Percentiles rank a stretch among this genome's conserved stretches.
These are phyloP conservation scores for Crossocerus cetratus DNA, from an alignment of 2,888 invertebrate species.

Conservation along the genomic window DNA sequence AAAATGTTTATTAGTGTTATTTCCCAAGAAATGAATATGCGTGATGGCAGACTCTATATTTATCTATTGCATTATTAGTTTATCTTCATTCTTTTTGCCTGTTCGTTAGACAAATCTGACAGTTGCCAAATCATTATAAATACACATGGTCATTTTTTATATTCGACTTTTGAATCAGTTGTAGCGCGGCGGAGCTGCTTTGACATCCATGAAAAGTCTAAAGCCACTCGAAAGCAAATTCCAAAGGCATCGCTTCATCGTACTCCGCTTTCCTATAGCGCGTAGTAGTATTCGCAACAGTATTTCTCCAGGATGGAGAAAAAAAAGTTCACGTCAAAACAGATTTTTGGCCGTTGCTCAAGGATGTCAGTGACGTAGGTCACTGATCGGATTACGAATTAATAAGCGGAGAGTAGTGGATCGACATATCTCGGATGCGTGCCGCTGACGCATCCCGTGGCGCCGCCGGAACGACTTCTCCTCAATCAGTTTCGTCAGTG, in stretches of 20 bases:
- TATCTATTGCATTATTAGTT: too few species aligned
- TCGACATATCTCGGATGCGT: neutral
- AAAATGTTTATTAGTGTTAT: too few species aligned
- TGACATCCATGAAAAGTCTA: neutral
- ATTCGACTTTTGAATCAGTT: neutral
- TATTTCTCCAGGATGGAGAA: conserved; percentile 5
- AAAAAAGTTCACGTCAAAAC: conserved; percentile 13
- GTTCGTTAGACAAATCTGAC: too few species aligned
- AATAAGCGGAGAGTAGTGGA: conserved; percentile 21
- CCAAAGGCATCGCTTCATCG: conserved; percentile 14
- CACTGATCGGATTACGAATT: conserved; percentile 35
- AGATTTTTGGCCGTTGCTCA: conserved; percentile 16
- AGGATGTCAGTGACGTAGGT: conserved; percentile 46
- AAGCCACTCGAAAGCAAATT: neutral
- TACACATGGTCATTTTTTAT: too few species aligned
- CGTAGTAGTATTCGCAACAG: conserved; percentile 12
- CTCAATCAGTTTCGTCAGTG: neutral
- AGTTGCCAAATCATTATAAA: too few species aligned
- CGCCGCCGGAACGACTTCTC: conserved; percentile 3
- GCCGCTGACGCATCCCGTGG: neutral
- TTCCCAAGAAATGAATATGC: too few species aligned
- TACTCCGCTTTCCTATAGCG: neutral
- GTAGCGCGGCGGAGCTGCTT: too few species aligned
- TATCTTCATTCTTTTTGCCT: too few species aligned
- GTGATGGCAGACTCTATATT: too few species aligned